Conservation (phyloP, 1,140 invertebrate species). For the Monomorium pharaonis region DNA sequence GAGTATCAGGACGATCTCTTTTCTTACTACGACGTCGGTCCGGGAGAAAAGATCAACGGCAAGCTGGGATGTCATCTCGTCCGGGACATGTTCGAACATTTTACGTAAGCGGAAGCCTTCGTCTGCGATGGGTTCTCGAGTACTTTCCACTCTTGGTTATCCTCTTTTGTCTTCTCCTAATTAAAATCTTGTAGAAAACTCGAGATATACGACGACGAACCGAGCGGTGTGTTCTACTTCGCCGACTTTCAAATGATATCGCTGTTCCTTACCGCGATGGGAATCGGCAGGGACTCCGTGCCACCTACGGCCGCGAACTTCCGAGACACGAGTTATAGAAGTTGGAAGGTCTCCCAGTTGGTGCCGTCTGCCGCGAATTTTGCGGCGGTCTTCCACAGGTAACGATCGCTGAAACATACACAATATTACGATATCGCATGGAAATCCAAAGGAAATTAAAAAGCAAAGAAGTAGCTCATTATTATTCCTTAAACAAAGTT, state of each 20-base stretch:
- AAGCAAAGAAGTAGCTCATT: too few relatives aligned
- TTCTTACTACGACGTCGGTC: conserved; percentile 90
- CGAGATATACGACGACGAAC: conserved; percentile 72
- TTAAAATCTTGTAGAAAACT: conserved; percentile 61
- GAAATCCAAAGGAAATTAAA: not conserved
- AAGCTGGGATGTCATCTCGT: conserved; percentile 90
- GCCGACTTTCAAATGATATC: conserved; percentile 88
- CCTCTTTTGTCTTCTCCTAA: not conserved
- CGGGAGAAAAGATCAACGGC: conserved; percentile 87
- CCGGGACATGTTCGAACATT: conserved; percentile 89
- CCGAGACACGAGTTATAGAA: conserved; percentile 84
- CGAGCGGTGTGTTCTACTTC: conserved; percentile 89
- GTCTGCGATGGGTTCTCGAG: not conserved
- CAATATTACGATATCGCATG: not conserved
- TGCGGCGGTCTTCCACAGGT: conserved; percentile 90
- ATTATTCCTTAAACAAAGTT: not conserved
- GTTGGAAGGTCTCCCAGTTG: conserved; percentile 89
- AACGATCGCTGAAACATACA: not conserved
- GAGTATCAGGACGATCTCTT: conserved; percentile 92
- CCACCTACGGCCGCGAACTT: conserved; percentile 89
- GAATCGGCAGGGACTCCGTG: conserved; percentile 87
- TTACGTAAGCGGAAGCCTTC: conserved; percentile 28
- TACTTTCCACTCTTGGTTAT: not conserved
- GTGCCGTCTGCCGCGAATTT: conserved; percentile 92
- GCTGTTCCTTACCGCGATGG: conserved; percentile 87